Percentiles rank a stretch among this genome's conserved stretches.
phyloP scores from a whole-genome alignment of 2,888 invertebrate genomes.

The Trichacis sp. region DNA sequence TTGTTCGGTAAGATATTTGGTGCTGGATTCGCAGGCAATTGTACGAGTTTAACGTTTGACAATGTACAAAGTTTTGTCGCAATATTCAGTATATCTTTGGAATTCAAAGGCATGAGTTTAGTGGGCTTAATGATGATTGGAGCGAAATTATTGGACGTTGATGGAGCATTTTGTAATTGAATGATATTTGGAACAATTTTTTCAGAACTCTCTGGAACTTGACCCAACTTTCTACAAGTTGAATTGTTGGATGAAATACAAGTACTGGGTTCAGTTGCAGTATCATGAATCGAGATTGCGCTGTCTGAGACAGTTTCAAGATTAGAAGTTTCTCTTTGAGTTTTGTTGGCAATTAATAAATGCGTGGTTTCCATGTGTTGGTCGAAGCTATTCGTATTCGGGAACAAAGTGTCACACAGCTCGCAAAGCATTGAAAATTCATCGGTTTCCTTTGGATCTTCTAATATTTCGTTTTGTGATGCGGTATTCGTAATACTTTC shows the following conservation, averaged over 20 bases:
- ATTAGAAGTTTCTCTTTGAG: not conserved
- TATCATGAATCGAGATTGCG: not conserved
- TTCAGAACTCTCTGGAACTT: constrained; percentile 13
- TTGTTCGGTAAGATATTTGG: too few relatives aligned
- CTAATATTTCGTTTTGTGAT: constrained; percentile 1
- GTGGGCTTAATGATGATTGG: constrained; percentile 17
- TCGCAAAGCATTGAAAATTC: constrained; percentile 46
- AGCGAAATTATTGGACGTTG: constrained; percentile 9
- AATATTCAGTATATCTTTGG: constrained; percentile 12
- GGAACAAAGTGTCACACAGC: constrained; percentile 43
- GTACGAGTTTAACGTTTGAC: constrained; percentile 14
- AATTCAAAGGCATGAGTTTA: constrained; percentile 16
- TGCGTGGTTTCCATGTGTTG: constrained; percentile 44
- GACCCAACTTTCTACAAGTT: not conserved
- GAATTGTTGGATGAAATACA: not conserved
- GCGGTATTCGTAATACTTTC: not conserved
- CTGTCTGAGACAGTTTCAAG: too few relatives aligned
- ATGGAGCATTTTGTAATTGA: constrained; percentile 9
- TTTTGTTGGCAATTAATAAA: constrained; percentile 31
- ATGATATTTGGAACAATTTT: constrained; percentile 32
- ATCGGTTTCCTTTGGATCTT: constrained; percentile 18
- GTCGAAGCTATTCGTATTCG: constrained; percentile 45
- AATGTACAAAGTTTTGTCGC: constrained; percentile 3
- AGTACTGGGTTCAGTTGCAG: not conserved
- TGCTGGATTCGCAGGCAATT: not conserved